Evolutionary conservation across 2,888 invertebrate species (phyloP), one percentile per base, ranked within the genome.

Genomic region (Artemia sinica): DNA sequence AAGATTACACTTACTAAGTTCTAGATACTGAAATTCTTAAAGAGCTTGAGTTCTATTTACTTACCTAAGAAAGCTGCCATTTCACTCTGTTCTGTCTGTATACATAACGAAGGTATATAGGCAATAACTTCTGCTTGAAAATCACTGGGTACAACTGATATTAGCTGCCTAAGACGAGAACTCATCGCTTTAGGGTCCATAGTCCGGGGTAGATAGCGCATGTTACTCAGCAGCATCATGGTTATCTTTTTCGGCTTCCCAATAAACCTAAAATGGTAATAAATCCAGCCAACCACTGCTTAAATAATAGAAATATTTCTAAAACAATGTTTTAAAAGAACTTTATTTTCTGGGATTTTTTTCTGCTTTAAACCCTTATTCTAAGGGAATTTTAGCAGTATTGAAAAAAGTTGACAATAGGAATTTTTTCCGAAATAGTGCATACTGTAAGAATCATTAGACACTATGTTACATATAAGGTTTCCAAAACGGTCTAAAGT

Each of bases 171-270:
- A n/a, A 58, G 58, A 7, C 14, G n/a, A 14, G n/a, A n/a, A 58
- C n/a, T 58, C 58, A 58, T 58, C 14, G 9, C 58, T n/a, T 58
- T 14, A n/a, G 58, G 58, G n/a, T 58, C 58, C n/a, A 8, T 14
- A 14, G 14, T 58, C 58, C 58, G 58, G 8, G 58, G 58, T 58
- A 58, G 14, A 14, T 58, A 58, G n/a, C 58, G n/a, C 58, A 58
- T 58, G 8, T 14, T 58, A 8, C 58, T 58, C n/a, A 58, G 8
- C 8, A 58, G n/a, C n/a, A 58, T n/a, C 8, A 58, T n/a, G 8
- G 58, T 14, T 14, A 14, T 58, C 14, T 58, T 58, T 58, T 9
- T 58, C n/a, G 58, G n/a, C n/a, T n/a, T 8, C 8, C n/a, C 58
- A 58, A 14, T 58, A 14, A 14, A 14, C 58, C 58, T 58, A 9